These are phyloP conservation scores for Tribolium madens DNA, from an alignment of 1,140 invertebrate genomes.

Conservation along the genomic window DNA sequence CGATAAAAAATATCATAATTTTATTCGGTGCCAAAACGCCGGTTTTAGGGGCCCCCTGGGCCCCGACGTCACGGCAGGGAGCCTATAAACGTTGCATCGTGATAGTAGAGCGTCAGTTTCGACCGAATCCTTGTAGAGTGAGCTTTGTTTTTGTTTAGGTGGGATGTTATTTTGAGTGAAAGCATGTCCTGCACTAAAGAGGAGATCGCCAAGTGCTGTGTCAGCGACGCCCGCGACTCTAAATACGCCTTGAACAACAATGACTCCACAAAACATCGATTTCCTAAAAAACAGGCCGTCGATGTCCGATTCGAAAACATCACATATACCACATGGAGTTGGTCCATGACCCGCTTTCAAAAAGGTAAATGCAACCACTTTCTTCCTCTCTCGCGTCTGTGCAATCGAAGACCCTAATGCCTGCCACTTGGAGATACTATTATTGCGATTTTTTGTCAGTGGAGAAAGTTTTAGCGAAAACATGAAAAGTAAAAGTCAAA, in stretches of 20 bases:
- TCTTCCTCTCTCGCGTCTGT: slow-evolving; percentile 15
- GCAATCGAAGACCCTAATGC: slow-evolving; percentile 1
- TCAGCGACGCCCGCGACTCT: background rate
- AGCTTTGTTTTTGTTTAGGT: slow-evolving; percentile 15
- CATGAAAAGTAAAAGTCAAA: no score
- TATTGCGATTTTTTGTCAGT: background rate
- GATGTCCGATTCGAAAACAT: slow-evolving; percentile 55
- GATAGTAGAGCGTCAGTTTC: slow-evolving; percentile 1
- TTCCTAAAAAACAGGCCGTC: slow-evolving; percentile 55
- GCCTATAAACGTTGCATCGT: background rate
- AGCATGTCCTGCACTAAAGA: slow-evolving; percentile 19
- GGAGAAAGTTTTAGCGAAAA: no score
- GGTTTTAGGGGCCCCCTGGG: background rate
- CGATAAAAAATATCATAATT: no score
- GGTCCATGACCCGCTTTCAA: slow-evolving; percentile 55
- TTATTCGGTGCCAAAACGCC: background rate
- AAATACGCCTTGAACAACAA: slow-evolving; percentile 8
- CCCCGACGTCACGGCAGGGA: background rate
- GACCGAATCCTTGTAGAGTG: background rate
- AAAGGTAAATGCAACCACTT: slow-evolving; percentile 52
- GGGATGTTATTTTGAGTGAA: slow-evolving; percentile 15
- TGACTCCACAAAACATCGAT: slow-evolving; percentile 8
- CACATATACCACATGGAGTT: slow-evolving; percentile 50
- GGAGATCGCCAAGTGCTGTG: slow-evolving; percentile 2
- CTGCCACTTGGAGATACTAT: background rate